Percentiles rank a stretch among this genome's conserved stretches.
Conservation (phyloP, 2,888 invertebrate genomes). For the Yponomeuta cagnagella region DNA sequence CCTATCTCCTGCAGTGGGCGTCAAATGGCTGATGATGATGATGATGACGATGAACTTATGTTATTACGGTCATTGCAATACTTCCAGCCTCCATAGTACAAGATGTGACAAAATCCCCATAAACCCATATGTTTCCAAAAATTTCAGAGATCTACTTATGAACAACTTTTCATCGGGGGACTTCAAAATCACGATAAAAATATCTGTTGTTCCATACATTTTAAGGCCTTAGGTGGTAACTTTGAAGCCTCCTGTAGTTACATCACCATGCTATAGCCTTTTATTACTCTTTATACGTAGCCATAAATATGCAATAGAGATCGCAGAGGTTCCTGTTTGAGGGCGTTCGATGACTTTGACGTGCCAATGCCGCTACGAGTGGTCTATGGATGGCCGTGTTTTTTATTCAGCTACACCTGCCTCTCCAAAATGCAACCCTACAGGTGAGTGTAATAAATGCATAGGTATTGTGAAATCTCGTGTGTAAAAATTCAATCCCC, state of each 20-base stretch:
- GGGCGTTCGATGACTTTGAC: neutral
- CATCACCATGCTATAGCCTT: conserved; percentile 20
- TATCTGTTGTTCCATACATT: too few species aligned
- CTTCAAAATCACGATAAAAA: too few species aligned
- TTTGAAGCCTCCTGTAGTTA: neutral
- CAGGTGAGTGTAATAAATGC: too few species aligned
- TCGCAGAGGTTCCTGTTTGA: conserved; percentile 37
- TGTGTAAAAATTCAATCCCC: too few species aligned
- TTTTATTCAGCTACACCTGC: neutral
- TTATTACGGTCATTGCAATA: too few species aligned
- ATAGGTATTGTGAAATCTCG: too few species aligned
- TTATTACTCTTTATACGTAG: conserved; percentile 45
- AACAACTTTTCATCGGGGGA: too few species aligned
- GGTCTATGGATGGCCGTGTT: neutral
- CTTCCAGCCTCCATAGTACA: too few species aligned
- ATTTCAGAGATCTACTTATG: neutral
- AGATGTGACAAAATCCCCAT: too few species aligned
- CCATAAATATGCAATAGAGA: conserved; percentile 58
- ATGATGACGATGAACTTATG: too few species aligned
- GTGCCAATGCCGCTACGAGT: neutral
- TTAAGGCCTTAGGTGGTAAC: neutral
- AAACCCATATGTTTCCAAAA: neutral
- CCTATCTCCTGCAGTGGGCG: too few species aligned
- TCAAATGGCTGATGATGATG: too few species aligned
- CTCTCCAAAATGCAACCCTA: neutral